Base-by-base conservation (phyloP, 1,140 invertebrate genomes). In the Neodiprion virginianus region DNA sequence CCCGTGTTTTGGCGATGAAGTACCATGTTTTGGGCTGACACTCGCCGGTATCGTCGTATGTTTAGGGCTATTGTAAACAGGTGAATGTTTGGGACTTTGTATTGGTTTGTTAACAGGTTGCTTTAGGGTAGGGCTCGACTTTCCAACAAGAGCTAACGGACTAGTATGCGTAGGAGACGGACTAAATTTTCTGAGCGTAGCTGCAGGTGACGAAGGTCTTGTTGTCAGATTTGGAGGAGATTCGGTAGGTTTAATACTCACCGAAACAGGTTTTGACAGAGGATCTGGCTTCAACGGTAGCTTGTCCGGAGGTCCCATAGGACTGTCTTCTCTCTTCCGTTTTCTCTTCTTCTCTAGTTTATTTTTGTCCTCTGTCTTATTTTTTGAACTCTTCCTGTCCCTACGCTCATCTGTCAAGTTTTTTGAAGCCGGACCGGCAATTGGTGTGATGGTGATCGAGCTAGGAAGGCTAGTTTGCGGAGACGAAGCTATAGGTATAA, bases 241-340 rank as follows among this genome's bases (percentile, higher is more conserved):
- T 74, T 94, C 93, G 0, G 92, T 89, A 1, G 93, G 92, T 86
- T 95, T 94, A 53, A 94, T 94, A 81, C 92, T 94, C 10, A 94
- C 92, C 8, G 92, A 92, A 1, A 94, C 92, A 1, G 93, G 92
- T 83, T 95, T 96, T 0, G 91, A 92, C 8, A 95, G 86, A 0
- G 94, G 91, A 77, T 94, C 93, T 40, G 85, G 83, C 40, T 94
- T 94, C 0, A 90, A 88, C 0, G 93, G 93, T 8, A 95, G 89
- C 86, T 96, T 96, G 69, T 95, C 94, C 0, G 95, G 95, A 2
- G 95, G 95, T 7, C 95, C 94, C 95, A 96, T 96, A 0, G 94
- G 92, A 78, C 91, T 91, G 72, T 95, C 93, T 75, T 95, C 94
- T 72, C 93, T 89, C 78, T 95, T 95, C 47, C 94, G 90, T 81